Percentiles rank a stretch among this genome's conserved stretches.
Evolutionary conservation across 1,140 invertebrate species (phyloP).

Genomic region (Macrosteles quadrilineatus): DNA sequence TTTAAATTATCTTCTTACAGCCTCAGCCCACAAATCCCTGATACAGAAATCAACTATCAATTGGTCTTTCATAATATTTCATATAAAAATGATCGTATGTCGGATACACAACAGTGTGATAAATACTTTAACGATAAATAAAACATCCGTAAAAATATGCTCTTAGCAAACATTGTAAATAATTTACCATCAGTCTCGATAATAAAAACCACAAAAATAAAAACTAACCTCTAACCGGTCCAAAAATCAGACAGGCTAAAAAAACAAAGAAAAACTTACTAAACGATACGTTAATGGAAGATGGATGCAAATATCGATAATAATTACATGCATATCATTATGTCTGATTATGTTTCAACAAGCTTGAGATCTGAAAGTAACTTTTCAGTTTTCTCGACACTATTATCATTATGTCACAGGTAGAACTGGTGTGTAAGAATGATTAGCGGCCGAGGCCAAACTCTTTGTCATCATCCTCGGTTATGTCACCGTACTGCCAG

Average conservation of each 20-base stretch:
- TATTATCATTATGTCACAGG: not conserved
- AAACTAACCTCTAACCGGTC: conserved; percentile 21
- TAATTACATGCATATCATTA: conserved; percentile 17
- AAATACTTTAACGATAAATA: not conserved
- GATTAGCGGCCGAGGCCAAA: conserved; percentile 19
- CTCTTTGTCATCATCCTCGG: conserved; percentile 92
- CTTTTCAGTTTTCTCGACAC: not conserved
- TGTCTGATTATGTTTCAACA: conserved; percentile 11
- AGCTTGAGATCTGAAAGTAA: not conserved
- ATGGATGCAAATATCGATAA: not conserved
- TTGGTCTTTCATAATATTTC: conserved; percentile 23
- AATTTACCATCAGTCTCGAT: conserved; percentile 19
- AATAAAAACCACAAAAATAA: conserved; percentile 27
- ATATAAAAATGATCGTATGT: conserved; percentile 13
- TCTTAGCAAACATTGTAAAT: conserved; percentile 8
- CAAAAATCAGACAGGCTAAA: not conserved
- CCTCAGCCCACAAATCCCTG: conserved; percentile 24
- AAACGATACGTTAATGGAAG: conserved; percentile 20
- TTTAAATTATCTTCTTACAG: conserved; percentile 23
- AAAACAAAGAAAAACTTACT: not conserved
- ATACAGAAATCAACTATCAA: conserved; percentile 23
- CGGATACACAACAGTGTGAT: conserved; percentile 6
- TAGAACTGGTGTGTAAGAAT: not conserved
- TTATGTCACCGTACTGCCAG: conserved; percentile 96
- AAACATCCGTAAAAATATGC: conserved; percentile 11